A percentile compares a stretch with the other conserved stretches of the same genome.
Conservation (phyloP, 2,888 invertebrate genomes). For the Andrena fulva region DNA sequence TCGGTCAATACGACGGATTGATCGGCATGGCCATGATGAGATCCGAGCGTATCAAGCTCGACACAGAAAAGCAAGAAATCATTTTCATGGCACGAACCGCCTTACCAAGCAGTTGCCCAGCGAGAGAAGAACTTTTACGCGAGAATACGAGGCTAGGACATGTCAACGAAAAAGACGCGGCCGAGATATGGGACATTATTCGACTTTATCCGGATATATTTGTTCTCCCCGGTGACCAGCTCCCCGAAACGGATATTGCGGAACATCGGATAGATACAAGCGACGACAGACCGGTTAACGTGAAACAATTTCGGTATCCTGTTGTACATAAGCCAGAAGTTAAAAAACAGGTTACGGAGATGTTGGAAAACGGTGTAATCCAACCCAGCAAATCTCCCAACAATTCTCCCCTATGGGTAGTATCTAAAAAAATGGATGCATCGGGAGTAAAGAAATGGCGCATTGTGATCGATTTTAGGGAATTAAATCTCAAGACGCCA, state of each 20-base stretch:
- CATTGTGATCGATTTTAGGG: neutral
- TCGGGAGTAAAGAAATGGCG: neutral
- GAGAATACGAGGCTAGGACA: neutral
- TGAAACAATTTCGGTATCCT: neutral
- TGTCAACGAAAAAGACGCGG: neutral
- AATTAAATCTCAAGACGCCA: neutral
- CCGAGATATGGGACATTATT: neutral
- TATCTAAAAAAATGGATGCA: neutral
- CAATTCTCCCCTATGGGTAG: conserved; percentile 5
- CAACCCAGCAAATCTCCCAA: neutral
- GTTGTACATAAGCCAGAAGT: neutral
- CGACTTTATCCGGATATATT: neutral
- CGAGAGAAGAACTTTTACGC: neutral
- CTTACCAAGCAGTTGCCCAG: neutral
- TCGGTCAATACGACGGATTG: neutral
- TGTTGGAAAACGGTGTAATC: neutral
- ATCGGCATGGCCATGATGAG: neutral
- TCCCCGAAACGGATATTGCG: neutral
- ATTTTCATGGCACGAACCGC: neutral
- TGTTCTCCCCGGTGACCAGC: neutral
- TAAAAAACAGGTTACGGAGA: neutral
- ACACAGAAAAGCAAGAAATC: neutral
- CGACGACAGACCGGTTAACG: neutral
- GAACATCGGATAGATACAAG: neutral
- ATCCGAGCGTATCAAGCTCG: neutral